phyloP scores from a whole-genome alignment of 1,140 invertebrate species.

The Drosophila subobscura region DNA sequence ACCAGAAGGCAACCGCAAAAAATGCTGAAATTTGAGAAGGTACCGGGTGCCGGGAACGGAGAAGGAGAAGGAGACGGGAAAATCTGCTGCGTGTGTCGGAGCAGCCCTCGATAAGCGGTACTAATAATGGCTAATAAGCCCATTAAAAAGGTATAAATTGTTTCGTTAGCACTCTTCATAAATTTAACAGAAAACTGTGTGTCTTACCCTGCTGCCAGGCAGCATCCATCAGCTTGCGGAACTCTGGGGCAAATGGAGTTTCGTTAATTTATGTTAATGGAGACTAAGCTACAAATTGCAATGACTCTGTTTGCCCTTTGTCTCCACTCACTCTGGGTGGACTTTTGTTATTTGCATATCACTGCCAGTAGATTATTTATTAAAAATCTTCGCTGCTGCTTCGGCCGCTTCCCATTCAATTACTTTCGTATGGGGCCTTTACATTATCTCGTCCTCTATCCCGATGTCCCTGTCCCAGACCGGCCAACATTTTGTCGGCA shows the following conservation, averaged over 20 bases:
- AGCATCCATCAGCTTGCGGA: too few species aligned
- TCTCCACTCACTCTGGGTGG: conserved; percentile 27
- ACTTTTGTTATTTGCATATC: conserved; percentile 70
- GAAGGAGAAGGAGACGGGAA: conserved; percentile 14
- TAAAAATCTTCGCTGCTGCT: conserved; percentile 57
- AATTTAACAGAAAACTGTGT: conserved; percentile 72
- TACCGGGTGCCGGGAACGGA: conserved; percentile 38
- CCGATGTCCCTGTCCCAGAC: conserved; percentile 24
- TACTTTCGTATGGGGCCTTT: conserved; percentile 27
- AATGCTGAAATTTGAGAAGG: conserved; percentile 64
- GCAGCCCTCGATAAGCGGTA: conserved; percentile 74
- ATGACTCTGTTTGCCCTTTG: conserved; percentile 64
- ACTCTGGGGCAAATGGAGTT: conserved; percentile 10
- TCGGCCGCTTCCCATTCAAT: conserved; percentile 20
- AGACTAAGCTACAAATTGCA: conserved; percentile 74
- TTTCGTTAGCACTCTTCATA: conserved; percentile 81
- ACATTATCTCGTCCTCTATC: conserved; percentile 41
- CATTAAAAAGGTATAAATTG: conserved; percentile 82
- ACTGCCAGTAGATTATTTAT: conserved; percentile 69
- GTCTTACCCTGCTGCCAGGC: conserved; percentile 9
- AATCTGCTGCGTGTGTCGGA: conserved; percentile 26
- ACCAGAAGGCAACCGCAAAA: conserved; percentile 39
- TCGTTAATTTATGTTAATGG: conserved; percentile 80
- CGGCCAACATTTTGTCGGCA: conserved; percentile 41
- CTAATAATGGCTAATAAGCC: conserved; percentile 82